phyloP scores from a whole-genome alignment of 1,140 invertebrate species.

The Macrosteles quadrilineatus region DNA sequence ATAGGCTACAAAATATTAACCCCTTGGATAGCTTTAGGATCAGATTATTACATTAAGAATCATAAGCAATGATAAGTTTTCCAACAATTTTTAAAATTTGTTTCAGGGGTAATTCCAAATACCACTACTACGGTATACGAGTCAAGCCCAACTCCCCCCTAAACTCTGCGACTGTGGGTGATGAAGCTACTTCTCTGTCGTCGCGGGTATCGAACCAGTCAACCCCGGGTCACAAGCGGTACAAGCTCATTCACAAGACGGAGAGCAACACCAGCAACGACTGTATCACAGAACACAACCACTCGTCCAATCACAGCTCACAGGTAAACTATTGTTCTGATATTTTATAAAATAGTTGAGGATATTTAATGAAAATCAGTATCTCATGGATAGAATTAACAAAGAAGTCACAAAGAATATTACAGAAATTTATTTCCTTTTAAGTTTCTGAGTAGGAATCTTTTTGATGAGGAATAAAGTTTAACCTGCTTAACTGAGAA shows the following conservation, averaged over 20 bases:
- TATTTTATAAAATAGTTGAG: too few species aligned
- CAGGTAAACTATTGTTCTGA: conserved; percentile 23
- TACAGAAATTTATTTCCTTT: too few species aligned
- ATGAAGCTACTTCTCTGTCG: conserved; percentile 32
- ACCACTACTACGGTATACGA: conserved; percentile 99
- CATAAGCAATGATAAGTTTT: too few species aligned
- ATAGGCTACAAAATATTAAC: background rate
- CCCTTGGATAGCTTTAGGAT: too few species aligned
- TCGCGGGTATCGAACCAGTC: conserved; percentile 21
- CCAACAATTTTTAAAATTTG: too few species aligned
- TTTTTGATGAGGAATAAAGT: too few species aligned
- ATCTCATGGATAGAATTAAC: too few species aligned
- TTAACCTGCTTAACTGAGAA: too few species aligned
- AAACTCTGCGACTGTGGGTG: conserved; percentile 52
- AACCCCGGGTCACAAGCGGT: conserved; percentile 24
- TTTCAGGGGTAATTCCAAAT: conserved; percentile 96
- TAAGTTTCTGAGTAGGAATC: too few species aligned
- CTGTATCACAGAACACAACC: conserved; percentile 13
- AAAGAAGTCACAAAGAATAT: too few species aligned
- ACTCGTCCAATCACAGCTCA: conserved; percentile 18
- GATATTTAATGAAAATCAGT: too few species aligned
- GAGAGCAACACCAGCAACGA: background rate
- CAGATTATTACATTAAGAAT: too few species aligned
- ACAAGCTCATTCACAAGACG: conserved; percentile 12
- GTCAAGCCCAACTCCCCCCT: conserved; percentile 87